Percentiles rank a stretch among this genome's conserved stretches.
Conservation (phyloP, 2,797 vertebrate genomes). For the Neosalanx taihuensis region DNA sequence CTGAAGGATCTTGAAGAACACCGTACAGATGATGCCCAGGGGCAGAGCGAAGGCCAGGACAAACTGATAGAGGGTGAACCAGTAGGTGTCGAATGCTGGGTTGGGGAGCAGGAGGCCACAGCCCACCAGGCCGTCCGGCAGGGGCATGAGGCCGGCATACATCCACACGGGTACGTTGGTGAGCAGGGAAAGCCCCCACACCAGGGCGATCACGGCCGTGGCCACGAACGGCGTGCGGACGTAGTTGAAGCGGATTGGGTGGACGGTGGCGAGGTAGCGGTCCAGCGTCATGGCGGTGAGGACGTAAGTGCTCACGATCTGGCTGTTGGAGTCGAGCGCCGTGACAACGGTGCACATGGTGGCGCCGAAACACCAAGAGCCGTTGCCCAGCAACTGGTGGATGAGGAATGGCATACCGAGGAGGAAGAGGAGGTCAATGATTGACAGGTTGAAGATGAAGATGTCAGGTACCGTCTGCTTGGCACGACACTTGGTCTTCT, state of each 20-base stretch:
- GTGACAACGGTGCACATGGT: conserved; percentile 83
- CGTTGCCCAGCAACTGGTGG: conserved; percentile 84
- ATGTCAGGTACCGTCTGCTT: conserved; percentile 82
- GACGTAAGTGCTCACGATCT: conserved; percentile 87
- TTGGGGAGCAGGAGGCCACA: conserved; percentile 82
- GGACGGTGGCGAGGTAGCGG: conserved; percentile 82
- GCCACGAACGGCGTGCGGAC: conserved; percentile 77
- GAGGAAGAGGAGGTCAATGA: conserved; percentile 83
- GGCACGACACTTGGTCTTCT: conserved; percentile 77
- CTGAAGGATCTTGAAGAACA: conserved; percentile 84
- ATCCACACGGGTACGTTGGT: conserved; percentile 84
- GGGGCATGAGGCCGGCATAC: conserved; percentile 82
- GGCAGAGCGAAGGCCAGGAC: conserved; percentile 82
- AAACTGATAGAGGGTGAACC: conserved; percentile 88
- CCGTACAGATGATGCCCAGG: conserved; percentile 75
- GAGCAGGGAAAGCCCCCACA: conserved; percentile 81
- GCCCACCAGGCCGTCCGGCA: conserved; percentile 73
- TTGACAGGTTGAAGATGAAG: conserved; percentile 83
- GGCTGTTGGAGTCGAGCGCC: conserved; percentile 83
- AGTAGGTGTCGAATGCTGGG: conserved; percentile 76
- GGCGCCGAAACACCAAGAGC: conserved; percentile 82
- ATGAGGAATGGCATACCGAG: conserved; percentile 87
- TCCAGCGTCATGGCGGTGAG: conserved; percentile 85
- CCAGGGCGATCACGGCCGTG: conserved; percentile 67
- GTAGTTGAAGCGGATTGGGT: conserved; percentile 82